Evolutionary conservation across 2,888 invertebrate species (phyloP).

Genomic region (Polymixis lichenea): DNA sequence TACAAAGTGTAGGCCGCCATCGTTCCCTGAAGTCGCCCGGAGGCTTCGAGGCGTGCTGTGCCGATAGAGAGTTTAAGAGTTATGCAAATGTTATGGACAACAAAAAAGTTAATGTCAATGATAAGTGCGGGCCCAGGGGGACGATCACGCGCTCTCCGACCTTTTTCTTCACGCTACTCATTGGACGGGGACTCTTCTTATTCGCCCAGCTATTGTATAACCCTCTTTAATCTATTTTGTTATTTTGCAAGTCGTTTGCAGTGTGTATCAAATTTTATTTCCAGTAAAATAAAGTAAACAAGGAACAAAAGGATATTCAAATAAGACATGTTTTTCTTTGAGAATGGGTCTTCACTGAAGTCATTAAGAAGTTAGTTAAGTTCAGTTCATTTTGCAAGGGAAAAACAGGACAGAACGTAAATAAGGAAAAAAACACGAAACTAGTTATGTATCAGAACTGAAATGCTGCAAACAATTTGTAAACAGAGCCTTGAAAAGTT

Average conservation of each 20-base stretch:
- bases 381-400: conserved; percentile 45
- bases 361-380: conserved; percentile 56
- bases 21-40: conserved; percentile 82
- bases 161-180: conserved; percentile 75
- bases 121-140: conserved; percentile 87
- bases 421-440: conserved; percentile 39
- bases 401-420: conserved; percentile 34
- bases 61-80: conserved; percentile 86
- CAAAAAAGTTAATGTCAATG: conserved; percentile 90
- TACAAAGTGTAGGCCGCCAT: conserved; percentile 85
- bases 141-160: conserved; percentile 79
- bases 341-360: conserved; percentile 33
- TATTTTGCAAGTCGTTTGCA: conserved; percentile 73
- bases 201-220: conserved; percentile 78
- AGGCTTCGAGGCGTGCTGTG: conserved; percentile 80
- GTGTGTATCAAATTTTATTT: conserved; percentile 73
- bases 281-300: conserved; percentile 66
- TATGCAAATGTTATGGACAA: conserved; percentile 91
- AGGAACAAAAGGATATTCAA: conserved; percentile 50
- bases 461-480: conserved; percentile 10
- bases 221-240: conserved; percentile 82
- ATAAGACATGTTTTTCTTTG: conserved; percentile 54
- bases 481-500: conserved; percentile 27
- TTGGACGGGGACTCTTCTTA: conserved; percentile 73
- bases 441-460: conserved; percentile 46